Base-by-base conservation (phyloP, 2,888 invertebrate species). In the Drosophila gaucha region DNA sequence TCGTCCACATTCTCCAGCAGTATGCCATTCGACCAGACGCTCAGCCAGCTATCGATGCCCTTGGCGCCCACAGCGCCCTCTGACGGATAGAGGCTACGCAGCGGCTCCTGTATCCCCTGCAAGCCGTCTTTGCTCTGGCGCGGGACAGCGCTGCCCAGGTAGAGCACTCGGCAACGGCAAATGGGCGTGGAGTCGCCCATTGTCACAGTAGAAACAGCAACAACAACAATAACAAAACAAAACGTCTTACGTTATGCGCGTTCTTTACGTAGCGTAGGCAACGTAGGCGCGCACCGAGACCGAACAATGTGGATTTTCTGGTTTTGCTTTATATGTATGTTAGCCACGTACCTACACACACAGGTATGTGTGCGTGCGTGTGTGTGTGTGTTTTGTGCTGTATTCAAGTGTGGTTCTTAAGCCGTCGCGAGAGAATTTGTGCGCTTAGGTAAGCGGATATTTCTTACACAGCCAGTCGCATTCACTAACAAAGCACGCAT, bases 41-140 rank as follows among this genome's bases (percentile, higher is more conserved):
- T 97, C 55, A 99, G 93, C 97, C 98, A 98, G 77, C 98, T 97
- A 93, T 98, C 97, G 89, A 98, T 97, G 87, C 99, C 97, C 90
- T 96, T 94, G 75, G 97, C 96, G 8, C 96, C 95, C 68, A 96
- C 94, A 65, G 97, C 96, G 66, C 98, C 97, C 92, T 97, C 97
- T 77, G 98, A 97, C 63, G 99, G 98, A 92, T 99, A 99, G 62
- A 99, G 93, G 89, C 98, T 99, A 82, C 97, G 95, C 83, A 99
- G 92, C 2, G 99, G 99, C 91, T 99, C 98, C 93, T 99, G 99
- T 77, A 99, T 97, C 59, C 98, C 98, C 90, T 99, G 97, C 47
- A 99, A 94, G 50, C 99, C 99, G 90, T 99, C 99, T 92, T 99
- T 99, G 90, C 98, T 98, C 91, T 98, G 97, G 90, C 98, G 97